Base-by-base conservation (phyloP, 2,888 invertebrate species). In the Dolichomitus sp. region DNA sequence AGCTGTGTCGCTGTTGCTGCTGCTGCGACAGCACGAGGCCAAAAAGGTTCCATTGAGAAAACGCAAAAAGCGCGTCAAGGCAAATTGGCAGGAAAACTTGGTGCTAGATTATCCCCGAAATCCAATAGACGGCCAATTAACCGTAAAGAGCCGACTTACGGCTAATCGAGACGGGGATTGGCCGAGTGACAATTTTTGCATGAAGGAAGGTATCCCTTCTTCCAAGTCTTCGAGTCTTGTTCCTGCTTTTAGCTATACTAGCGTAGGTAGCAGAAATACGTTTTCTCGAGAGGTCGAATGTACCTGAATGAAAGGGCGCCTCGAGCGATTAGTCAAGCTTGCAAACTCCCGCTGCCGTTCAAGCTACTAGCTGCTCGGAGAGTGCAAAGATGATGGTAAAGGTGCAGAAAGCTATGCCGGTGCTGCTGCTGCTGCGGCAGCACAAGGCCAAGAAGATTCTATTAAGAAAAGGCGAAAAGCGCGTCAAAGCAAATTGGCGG, bases 241-340 rank as follows among this genome's bases (percentile, higher is more conserved):
- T 2, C 45, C 11, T 57, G 17, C 52, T 23, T 37, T 57, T 74
- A 30, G 52, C 45, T 50, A 40, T 65, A 30, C 4, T 30, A 45
- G 69, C 33, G 52, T 42, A 30, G 42, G 33, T 42, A 42, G 19
- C 54, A 3, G 45, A 9, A 37, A n/a, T 19, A 23, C 33, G 37
- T 80, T 83, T 80, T 61, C 65, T 45, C 65, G 45, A 54, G 50
- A 69, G 61, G 68, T 57, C 42, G 63, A 74, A 66, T 75, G 57
- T 85, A 85, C 81, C 85, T 87, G 84, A 88, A 89, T 84, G 87
- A 77, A 84, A 80, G 81, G 83, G 85, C 80, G 83, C 79, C 84
- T 85, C 78, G 81, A 81, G 80, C 81, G 72, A 84, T 84, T 82
- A 83, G 80, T 80, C 76, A 83, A 57, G 83, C 76, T 73, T 75